Percentiles rank a stretch among this genome's conserved stretches.
Evolutionary conservation across 2,797 vertebrate species (phyloP).

Genomic region (Phrynocephalus vlangalii): DNA sequence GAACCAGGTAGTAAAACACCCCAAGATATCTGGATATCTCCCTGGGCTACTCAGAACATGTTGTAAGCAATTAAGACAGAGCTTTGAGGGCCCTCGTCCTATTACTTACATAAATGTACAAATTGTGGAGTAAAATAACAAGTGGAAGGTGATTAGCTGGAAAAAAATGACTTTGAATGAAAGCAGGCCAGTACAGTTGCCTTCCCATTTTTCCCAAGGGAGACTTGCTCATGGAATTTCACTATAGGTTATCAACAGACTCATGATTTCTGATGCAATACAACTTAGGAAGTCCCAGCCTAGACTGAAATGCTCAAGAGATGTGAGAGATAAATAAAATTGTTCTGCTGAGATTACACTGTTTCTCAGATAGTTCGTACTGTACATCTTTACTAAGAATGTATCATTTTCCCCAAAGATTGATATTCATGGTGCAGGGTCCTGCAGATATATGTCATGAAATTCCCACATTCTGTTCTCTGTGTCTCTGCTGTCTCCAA

Average conservation of each 20-base stretch:
- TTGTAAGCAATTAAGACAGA: conserved; percentile 8
- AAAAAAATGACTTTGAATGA: neutral
- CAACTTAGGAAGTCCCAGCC: neutral
- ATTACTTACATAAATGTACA: conserved; percentile 11
- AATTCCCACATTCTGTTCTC: neutral
- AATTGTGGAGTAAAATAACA: neutral
- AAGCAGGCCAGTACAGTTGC: neutral
- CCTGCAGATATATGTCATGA: neutral
- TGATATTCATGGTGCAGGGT: too few species aligned
- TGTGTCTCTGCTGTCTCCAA: neutral
- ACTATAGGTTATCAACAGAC: neutral
- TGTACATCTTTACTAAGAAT: too few species aligned
- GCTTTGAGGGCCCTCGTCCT: neutral
- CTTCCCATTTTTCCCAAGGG: neutral
- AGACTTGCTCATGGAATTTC: neutral
- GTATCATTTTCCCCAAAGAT: too few species aligned
- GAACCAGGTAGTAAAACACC: neutral
- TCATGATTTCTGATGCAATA: neutral
- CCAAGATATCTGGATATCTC: conserved; percentile 10
- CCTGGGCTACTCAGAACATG: conserved; percentile 11
- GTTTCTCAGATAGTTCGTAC: neutral
- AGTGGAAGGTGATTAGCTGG: neutral
- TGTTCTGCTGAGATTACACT: neutral
- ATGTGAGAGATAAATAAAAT: too few species aligned
- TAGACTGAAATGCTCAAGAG: neutral